Conservation (phyloP, 2,797 vertebrate genomes). For the Premnoplex brunnescens region DNA sequence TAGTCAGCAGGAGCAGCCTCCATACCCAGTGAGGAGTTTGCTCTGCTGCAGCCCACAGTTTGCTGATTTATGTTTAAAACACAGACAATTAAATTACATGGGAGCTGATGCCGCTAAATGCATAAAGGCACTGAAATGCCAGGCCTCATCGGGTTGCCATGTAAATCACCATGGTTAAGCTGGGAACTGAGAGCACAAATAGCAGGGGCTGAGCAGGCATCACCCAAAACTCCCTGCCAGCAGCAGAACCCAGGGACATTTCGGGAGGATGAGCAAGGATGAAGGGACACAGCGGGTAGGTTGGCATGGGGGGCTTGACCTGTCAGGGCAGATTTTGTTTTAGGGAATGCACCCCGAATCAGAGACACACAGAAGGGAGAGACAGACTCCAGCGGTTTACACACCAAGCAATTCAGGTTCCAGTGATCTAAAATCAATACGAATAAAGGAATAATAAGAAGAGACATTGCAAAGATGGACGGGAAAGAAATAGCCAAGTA, state of each 20-base stretch:
- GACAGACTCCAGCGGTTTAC: background rate
- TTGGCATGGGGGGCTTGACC: background rate
- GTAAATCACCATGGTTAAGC: constrained; percentile 65
- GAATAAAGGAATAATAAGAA: constrained; percentile 43
- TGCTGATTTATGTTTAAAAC: constrained; percentile 63
- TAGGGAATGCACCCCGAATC: background rate
- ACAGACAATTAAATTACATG: constrained; percentile 64
- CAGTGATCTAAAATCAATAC: constrained; percentile 44
- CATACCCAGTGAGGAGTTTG: rapidly evolving
- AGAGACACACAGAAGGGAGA: background rate
- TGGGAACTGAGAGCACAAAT: background rate
- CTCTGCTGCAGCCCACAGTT: background rate
- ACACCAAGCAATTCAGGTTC: background rate
- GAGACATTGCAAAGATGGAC: background rate
- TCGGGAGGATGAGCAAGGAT: rapidly evolving
- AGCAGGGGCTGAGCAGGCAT: background rate
- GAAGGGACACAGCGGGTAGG: rapidly evolving
- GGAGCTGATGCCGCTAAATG: constrained; percentile 60
- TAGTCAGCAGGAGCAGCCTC: background rate
- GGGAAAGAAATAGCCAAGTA: background rate
- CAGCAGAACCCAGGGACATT: background rate
- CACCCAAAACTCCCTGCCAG: constrained; percentile 8
- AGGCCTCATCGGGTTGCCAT: constrained; percentile 61
- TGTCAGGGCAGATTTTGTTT: background rate
- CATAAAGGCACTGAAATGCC: constrained; percentile 59